Evolutionary conservation across 2,797 vertebrate species (phyloP).

Genomic region (Macrochelys suwanniensis): DNA sequence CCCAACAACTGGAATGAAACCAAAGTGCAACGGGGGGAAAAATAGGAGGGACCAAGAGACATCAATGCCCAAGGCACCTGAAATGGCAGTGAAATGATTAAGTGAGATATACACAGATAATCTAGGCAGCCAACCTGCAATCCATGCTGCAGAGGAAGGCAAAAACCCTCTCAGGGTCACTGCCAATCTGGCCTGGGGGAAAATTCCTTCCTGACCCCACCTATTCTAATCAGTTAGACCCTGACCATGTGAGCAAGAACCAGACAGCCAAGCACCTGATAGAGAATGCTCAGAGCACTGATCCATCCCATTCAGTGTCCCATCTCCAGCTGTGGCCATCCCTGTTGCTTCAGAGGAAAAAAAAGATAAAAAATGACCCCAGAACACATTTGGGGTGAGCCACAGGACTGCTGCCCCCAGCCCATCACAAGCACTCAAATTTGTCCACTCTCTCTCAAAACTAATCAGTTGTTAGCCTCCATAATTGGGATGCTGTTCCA

Average conservation of each 20-base stretch:
- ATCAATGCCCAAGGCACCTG: background rate
- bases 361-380: too few species aligned
- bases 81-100: background rate
- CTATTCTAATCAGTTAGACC: background rate
- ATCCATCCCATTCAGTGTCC: background rate
- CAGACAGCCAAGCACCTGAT: background rate
- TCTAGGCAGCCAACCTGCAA: background rate
- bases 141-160: background rate
- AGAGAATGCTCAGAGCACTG: background rate
- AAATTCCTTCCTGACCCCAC: background rate
- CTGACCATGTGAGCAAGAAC: background rate
- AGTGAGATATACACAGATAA: background rate
- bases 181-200: background rate
- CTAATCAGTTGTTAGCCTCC: background rate
- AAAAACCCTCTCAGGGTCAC: background rate
- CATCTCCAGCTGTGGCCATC: background rate
- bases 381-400: too few species aligned
- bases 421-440: background rate
- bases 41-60: background rate
- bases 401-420: background rate
- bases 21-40: background rate
- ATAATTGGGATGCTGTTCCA: background rate
- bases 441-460: background rate
- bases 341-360: too few species aligned
- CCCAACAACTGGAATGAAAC: background rate